These are phyloP conservation scores for Sinocyclocheilus anshuiensis DNA, from an alignment of 2,113 vertebrate species.

Conservation along the genomic window DNA sequence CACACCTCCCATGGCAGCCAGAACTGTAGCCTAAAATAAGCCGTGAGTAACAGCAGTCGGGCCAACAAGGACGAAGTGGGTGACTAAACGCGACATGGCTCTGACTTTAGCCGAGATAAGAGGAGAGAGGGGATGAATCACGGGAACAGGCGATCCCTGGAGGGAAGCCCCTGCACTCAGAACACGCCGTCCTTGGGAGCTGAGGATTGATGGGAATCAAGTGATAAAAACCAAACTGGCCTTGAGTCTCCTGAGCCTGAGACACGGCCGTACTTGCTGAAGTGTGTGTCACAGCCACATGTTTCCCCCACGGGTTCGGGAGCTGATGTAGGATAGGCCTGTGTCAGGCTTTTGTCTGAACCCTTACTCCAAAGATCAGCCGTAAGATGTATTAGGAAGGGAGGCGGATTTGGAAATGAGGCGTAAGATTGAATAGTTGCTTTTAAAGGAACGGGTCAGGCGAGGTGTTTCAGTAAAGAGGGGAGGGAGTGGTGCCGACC, in stretches of 20 bases:
- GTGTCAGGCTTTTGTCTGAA: not conserved
- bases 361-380: not conserved
- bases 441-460: not conserved
- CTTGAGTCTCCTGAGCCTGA: constrained; percentile 22
- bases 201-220: constrained; percentile 46
- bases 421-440: constrained; percentile 19
- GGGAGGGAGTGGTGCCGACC: not conserved
- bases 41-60: constrained; percentile 14
- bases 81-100: constrained; percentile 30
- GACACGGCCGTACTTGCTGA: not conserved
- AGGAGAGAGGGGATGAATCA: constrained; percentile 41
- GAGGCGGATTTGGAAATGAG: constrained; percentile 37
- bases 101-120: constrained; percentile 22
- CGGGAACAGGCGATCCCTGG: constrained; percentile 31
- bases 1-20: not conserved
- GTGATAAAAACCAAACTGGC: constrained; percentile 51
- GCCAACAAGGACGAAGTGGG: constrained; percentile 20
- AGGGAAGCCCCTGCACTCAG: constrained; percentile 28
- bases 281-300: not conserved
- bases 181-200: constrained; percentile 44
- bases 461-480: constrained; percentile 6
- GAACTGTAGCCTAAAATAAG: constrained; percentile 23
- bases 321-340: constrained; percentile 18
- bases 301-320: constrained; percentile 9
- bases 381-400: constrained; percentile 12